phyloP scores from a whole-genome alignment of 1,140 invertebrate genomes.

The Nephila pilipes region DNA sequence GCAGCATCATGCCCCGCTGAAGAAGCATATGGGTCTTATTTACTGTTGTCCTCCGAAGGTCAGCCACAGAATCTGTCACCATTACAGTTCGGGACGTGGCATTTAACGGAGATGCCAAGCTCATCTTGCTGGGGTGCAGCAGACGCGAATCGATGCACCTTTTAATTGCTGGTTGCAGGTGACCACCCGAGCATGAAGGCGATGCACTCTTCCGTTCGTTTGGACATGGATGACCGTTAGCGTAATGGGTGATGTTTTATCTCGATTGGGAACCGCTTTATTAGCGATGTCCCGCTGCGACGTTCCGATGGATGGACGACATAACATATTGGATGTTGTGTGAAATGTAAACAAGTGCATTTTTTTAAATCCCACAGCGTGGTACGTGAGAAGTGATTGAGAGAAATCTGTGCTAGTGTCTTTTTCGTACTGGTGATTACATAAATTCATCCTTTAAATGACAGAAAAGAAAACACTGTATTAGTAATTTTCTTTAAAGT shows the following conservation, averaged over 20 bases:
- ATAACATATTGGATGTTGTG: neutral
- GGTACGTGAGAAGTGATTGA: neutral
- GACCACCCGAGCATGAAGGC: conserved; percentile 3
- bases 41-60: neutral
- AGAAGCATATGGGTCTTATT: neutral
- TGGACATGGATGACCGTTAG: conserved; percentile 41
- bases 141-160: neutral
- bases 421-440: too few relatives aligned
- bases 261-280: neutral
- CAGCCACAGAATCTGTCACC: conserved; percentile 1
- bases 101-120: neutral
- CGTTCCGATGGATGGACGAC: neutral
- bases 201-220: neutral
- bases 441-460: too few relatives aligned
- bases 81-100: neutral
- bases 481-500: too few relatives aligned
- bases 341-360: neutral
- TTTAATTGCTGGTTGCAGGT: conserved; percentile 41
- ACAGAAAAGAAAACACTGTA: too few relatives aligned
- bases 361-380: neutral
- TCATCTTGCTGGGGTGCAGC: neutral
- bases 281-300: neutral
- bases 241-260: neutral
- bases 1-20: neutral
- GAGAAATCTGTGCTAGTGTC: too few relatives aligned